These are phyloP conservation scores for Aphyosemion australe DNA, from an alignment of 2,113 vertebrate genomes.

Conservation along the genomic window DNA sequence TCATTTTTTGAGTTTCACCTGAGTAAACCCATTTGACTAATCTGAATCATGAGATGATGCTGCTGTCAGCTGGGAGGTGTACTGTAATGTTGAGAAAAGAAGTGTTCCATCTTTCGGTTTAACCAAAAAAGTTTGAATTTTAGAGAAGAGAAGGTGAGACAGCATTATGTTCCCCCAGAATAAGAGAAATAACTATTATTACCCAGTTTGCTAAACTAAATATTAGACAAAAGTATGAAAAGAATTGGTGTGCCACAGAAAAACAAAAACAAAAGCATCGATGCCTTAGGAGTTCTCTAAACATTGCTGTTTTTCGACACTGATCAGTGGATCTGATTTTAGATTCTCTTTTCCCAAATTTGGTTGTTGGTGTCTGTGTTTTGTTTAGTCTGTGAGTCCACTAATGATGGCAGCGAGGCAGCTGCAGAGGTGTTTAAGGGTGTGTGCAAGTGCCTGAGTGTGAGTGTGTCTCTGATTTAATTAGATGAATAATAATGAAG, in stretches of 20 bases:
- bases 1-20: too few relatives aligned
- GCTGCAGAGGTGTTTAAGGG: constrained; percentile 75
- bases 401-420: constrained; percentile 59
- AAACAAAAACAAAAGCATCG: too few relatives aligned
- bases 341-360: background rate
- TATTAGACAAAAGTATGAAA: too few relatives aligned
- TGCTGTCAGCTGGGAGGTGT: background rate
- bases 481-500: constrained; percentile 87
- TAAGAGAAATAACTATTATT: too few relatives aligned
- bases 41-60: background rate
- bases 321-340: constrained; percentile 12
- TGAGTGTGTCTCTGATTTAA: constrained; percentile 83
- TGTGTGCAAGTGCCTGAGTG: constrained; percentile 64
- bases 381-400: constrained; percentile 43
- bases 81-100: too few relatives aligned
- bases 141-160: too few relatives aligned
- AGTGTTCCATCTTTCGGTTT: background rate
- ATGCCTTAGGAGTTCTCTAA: background rate
- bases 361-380: constrained; percentile 35
- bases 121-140: too few relatives aligned
- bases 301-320: background rate
- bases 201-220: too few relatives aligned
- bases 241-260: too few relatives aligned
- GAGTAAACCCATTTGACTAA: background rate
- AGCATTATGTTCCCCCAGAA: too few relatives aligned